Conservation (phyloP, 2,888 invertebrate species). For the Theristus sp. region DNA sequence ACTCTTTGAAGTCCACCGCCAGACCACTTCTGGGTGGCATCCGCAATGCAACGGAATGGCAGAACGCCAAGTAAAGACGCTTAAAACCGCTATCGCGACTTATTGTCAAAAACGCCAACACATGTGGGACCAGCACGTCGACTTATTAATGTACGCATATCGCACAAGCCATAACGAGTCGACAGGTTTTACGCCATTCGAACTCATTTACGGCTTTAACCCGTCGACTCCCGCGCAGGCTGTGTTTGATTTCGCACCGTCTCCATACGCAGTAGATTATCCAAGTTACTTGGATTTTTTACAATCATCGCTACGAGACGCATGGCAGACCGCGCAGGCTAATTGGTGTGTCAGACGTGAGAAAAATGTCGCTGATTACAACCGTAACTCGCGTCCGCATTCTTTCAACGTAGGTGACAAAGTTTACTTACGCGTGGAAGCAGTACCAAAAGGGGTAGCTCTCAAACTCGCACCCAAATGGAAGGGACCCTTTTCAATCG, state of each 20-base stretch:
- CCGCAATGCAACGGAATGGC: neutral
- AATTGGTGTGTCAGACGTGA: neutral
- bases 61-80: no score
- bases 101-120: neutral
- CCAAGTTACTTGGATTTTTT: neutral
- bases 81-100: neutral
- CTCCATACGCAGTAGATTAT: neutral
- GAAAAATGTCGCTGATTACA: neutral
- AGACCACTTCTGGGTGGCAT: neutral
- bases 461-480: neutral
- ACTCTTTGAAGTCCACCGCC: neutral
- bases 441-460: neutral
- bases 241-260: neutral
- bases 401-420: neutral
- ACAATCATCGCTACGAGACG: neutral
- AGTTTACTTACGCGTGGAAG: neutral
- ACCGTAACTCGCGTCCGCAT: neutral
- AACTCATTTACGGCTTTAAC: neutral
- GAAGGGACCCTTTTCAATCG: neutral
- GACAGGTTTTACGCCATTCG: neutral
- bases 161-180: neutral
- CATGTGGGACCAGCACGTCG: neutral
- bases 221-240: neutral
- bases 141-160: neutral
- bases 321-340: neutral